Evolutionary conservation across 2,888 invertebrate genomes (phyloP), one percentile per base, ranked within the genome.

Genomic region (Platypus cylindrus): DNA sequence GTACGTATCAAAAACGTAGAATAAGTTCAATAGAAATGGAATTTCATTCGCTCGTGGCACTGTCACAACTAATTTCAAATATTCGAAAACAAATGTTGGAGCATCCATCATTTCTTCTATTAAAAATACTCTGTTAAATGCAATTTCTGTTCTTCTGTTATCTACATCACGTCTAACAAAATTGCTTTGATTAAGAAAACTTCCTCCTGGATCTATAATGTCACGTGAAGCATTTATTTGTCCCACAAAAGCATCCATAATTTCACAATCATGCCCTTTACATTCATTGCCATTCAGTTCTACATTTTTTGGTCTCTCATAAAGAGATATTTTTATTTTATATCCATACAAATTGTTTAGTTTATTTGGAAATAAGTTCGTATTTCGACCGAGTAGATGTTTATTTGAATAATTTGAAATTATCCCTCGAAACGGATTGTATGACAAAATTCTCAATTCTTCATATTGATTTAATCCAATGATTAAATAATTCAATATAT

Each of bases 1-100:
- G 15, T 39, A 39, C 3, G 3, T 4, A n/a, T 39, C 39, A 24
- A 36, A 39, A n/a, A 36, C 27, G 18, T 24, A 29, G 5, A 30
- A 18, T 13, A 39, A 11, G 16, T 32, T 39, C 9, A 32, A 8
- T 13, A 39, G 11, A 8, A 24, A 14, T 5, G 36, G 29, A 14
- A 18, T 7, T 11, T 28, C 16, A 26, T 36, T 33, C 8, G 39
- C 35, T 26, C 22, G 22, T 7, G 30, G 36, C 12, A 36, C 39
- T 25, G 35, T 29, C 3, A 16, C 39, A n/a, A 30, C 16, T 15
- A 39, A 16, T 11, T 16, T 5, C 4, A 28, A 14, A 17, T 30
- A n/a, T 12, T 23, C 15, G 18, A 36, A 11, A 1, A 36, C 22
- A 33, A 28, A 39, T 2, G 39, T 20, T 9, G 29, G n/a, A 15